Conservation (phyloP, 1,140 invertebrate genomes). For the Dinoponera quadriceps region DNA sequence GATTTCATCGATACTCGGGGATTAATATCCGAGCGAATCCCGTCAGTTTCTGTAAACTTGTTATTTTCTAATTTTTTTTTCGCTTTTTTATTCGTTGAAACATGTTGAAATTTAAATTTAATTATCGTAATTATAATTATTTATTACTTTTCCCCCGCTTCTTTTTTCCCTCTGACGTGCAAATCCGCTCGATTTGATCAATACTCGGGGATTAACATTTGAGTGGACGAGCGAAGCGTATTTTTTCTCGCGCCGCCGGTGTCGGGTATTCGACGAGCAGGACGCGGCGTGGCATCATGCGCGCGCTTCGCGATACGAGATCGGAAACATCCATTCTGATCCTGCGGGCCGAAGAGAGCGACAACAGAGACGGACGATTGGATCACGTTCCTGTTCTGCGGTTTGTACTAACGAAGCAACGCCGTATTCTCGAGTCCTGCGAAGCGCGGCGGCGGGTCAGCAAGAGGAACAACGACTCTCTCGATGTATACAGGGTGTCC, state of each 20-base stretch:
- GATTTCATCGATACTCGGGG: constrained; percentile 26
- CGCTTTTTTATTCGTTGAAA: too few species aligned
- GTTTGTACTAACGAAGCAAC: constrained; percentile 71
- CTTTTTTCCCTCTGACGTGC: background rate
- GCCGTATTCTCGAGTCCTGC: constrained; percentile 59
- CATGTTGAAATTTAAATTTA: too few species aligned
- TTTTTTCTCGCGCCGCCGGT: constrained; percentile 20
- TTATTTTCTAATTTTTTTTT: too few species aligned
- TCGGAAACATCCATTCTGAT: constrained; percentile 57
- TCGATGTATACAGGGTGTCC: too few species aligned
- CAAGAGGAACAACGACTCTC: constrained; percentile 21
- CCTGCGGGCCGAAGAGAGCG: constrained; percentile 50
- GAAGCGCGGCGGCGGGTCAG: constrained; percentile 38
- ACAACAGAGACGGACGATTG: constrained; percentile 68
- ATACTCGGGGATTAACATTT: background rate
- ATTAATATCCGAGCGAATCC: too few species aligned
- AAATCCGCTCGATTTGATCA: constrained; percentile 37
- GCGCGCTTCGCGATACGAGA: constrained; percentile 62
- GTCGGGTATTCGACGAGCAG: constrained; percentile 24
- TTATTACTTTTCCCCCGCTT: too few species aligned
- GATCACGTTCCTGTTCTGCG: constrained; percentile 72
- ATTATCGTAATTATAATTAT: too few species aligned
- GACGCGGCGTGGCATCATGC: constrained; percentile 52
- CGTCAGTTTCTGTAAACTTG: too few species aligned
- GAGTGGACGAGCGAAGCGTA: constrained; percentile 1